A percentile compares a stretch with the other conserved stretches of the same genome.
Evolutionary conservation across 2,797 vertebrate species (phyloP).

Genomic region (Heliangelus exortis): DNA sequence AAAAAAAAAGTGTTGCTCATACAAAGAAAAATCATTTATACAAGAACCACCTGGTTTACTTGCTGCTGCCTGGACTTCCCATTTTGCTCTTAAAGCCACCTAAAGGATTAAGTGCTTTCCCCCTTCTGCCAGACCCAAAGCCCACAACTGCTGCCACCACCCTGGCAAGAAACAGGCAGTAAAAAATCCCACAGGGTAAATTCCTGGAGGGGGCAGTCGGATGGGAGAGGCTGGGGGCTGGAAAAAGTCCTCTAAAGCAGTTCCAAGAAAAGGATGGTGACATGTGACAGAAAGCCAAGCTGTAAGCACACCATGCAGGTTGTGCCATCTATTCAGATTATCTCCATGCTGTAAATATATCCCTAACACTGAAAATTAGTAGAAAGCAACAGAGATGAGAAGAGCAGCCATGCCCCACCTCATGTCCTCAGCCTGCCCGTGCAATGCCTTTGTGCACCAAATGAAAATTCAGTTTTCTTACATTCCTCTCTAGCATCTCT

Average conservation of each 20-base stretch:
- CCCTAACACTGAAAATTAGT: not conserved
- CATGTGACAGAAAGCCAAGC: not conserved
- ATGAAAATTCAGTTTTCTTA: not conserved
- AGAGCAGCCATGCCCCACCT: not conserved
- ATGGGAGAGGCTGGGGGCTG: not conserved
- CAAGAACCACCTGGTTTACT: not conserved
- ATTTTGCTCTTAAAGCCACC: not conserved
- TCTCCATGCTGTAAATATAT: not conserved
- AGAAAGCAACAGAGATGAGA: not conserved
- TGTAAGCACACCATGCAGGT: rapidly evolving
- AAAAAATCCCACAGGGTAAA: not conserved
- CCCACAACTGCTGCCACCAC: not conserved
- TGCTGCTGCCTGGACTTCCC: not conserved
- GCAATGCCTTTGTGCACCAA: not conserved
- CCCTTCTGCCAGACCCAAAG: not conserved
- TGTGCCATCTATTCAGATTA: not conserved
- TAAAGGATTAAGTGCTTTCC: not conserved
- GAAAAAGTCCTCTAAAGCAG: not conserved
- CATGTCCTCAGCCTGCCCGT: not conserved
- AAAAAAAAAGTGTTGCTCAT: not conserved
- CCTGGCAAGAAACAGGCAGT: not conserved
- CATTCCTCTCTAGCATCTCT: not conserved
- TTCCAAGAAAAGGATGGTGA: not conserved
- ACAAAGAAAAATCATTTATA: not conserved
- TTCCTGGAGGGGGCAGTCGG: rapidly evolving